Evolutionary conservation across 2,797 vertebrate species (phyloP), one percentile per base, ranked within the genome.

Genomic region (Denticeps clupeoides): DNA sequence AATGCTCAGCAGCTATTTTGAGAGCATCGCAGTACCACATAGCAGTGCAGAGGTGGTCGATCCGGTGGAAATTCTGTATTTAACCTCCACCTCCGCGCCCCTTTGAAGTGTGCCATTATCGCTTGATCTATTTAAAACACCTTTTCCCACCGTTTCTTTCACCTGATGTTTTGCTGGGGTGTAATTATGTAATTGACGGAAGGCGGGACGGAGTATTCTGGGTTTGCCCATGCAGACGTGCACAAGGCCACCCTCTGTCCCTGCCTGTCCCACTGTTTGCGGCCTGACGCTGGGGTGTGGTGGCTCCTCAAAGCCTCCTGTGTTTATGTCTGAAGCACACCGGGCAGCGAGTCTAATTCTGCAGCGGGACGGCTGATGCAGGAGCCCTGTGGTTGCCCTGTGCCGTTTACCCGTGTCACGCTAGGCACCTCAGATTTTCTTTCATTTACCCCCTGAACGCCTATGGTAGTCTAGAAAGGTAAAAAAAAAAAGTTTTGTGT

Each of bases 101-200:
- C 38, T 21, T 21, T 38, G 18, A 38, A 38, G 35, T 21, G 38
- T 38, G 35, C 38, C 35, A 38, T 38, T 38, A 21, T 38, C 18
- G 16, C 35, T 21, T 38, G 35, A 38, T 38, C 35, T 38, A 38
- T 21, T 38, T 38, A 38, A 9, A 35, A 9, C 35, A 18, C 35
- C 16, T 2, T 38, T 38, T 19, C 21, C 38, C 19, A 11, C 35
- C 19, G 10, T 38, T 38, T 38, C n/a, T n/a, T 38, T 38, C 35
- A 38, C 35, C 35, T 38, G 35, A 38, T 38, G 35, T 38, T 18
- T 38, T 19, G 35, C 38, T 21, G 35, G 18, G 10, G 35, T 16
- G 18, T 9, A 38, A 38, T 38, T 38, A 38, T 38, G 35, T 21
- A 38, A 38, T 38, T 38, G 38, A 55, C 56, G 62, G 62, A 67